Evolutionary conservation across 2,113 vertebrate species (phyloP), one percentile per base, ranked within the genome.

Genomic region (Mesoclemmys tuberculata): DNA sequence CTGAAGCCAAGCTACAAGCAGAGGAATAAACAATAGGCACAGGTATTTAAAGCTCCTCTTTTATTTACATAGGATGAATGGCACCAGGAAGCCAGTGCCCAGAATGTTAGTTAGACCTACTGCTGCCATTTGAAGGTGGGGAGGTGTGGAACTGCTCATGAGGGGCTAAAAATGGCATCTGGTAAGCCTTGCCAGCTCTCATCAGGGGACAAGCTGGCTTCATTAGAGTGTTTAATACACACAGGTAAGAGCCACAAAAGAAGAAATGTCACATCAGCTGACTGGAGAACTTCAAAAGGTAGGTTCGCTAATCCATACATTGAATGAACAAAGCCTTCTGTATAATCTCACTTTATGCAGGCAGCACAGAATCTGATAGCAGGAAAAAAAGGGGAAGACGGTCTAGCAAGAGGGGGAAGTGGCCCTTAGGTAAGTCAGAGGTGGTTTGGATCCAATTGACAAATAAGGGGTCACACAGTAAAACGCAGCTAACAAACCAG

Each of bases 21-120:
- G 56, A 71, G 48, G 52, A 82, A 80, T 26, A 10, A 86, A 41
- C 0, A 0, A 77, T 52, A 27, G 27, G 54, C 52, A 6, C 6
- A 0, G 1, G 0, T 1, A 9, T 68, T 68, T 68, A 68, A 68
- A n/a, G 61, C 6, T 35, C 16, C 29, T 68, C 29, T 68, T n/a
- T n/a, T 68, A 68, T 75, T n/a, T 64, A 4, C 29, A 0, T 16
- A 2, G 54, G 2, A 2, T 41, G 71, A 1, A 0, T 0, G 16
- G 21, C 5, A 0, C 22, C 19, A 6, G 14, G 26, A 11, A 81
- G 49, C 21, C 71, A 80, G 44, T 0, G 10, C 1, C 1, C 1
- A 7, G 86, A 52, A 2, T 11, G 83, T 55, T 4, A 27, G 24
- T 71, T n/a, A 71, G n/a, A 71, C 2, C 1, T 55, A 3, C 48